Conservation (phyloP, 2,113 vertebrate species). For the Acanthisitta chloris region DNA sequence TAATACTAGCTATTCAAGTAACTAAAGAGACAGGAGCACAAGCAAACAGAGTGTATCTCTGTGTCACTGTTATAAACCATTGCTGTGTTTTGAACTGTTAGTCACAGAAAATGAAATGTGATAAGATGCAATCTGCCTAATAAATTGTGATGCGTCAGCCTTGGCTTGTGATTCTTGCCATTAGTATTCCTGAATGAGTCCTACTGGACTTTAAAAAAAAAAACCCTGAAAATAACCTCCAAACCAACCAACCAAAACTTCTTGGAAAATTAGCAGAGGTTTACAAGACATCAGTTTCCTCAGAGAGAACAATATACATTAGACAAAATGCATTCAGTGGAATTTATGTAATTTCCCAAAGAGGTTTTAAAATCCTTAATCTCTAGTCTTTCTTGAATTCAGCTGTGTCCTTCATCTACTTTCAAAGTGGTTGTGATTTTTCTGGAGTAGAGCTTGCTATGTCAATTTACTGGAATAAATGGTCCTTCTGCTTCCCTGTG, state of each 20-base stretch:
- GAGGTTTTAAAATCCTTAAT: neutral
- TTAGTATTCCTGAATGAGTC: neutral
- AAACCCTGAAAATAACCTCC: neutral
- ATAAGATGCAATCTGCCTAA: neutral
- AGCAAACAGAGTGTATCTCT: neutral
- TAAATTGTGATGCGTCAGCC: neutral
- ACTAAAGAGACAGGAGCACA: neutral
- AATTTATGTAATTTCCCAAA: neutral
- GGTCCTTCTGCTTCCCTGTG: conserved; percentile 15
- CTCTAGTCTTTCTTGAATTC: neutral
- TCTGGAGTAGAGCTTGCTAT: neutral
- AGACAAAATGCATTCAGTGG: neutral
- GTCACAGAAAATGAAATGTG: neutral
- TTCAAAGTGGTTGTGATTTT: conserved; percentile 33
- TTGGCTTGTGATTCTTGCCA: neutral
- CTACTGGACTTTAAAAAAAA: neutral
- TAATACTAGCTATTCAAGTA: neutral
- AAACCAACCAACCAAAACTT: neutral
- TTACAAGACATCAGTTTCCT: neutral
- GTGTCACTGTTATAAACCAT: neutral
- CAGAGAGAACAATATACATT: neutral
- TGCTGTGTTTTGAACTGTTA: neutral
- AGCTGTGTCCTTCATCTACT: conserved; percentile 34
- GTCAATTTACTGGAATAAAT: conserved; percentile 52
- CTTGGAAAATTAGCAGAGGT: neutral